These are phyloP conservation scores for Ifrita kowaldi DNA, from an alignment of 2,113 vertebrate genomes.

Conservation along the genomic window DNA sequence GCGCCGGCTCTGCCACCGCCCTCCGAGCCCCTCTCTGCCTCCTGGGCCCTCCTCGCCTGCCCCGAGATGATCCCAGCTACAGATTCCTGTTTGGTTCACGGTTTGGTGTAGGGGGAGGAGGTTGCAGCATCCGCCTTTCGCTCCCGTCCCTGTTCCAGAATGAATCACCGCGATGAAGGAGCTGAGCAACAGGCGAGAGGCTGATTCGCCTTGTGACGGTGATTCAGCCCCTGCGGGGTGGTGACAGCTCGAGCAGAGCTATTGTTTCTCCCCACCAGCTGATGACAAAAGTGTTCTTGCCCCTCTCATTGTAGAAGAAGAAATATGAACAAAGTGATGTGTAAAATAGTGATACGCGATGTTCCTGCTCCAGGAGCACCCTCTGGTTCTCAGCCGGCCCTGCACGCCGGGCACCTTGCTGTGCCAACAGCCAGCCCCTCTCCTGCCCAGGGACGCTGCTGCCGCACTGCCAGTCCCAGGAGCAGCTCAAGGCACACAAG, in stretches of 20 bases:
- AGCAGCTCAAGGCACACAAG: accelerated
- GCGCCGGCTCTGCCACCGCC: accelerated
- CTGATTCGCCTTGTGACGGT: not conserved
- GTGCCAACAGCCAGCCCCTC: not conserved
- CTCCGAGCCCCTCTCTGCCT: not conserved
- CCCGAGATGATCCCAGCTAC: not conserved
- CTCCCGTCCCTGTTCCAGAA: not conserved
- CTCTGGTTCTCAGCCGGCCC: not conserved
- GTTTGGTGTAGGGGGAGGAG: not conserved
- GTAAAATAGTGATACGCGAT: not conserved
- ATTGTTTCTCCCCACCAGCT: conserved; percentile 11
- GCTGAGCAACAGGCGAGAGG: not conserved
- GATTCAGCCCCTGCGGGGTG: conserved; percentile 33
- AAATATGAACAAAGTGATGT: not conserved
- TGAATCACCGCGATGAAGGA: not conserved
- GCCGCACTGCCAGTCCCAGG: accelerated
- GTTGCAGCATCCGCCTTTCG: not conserved
- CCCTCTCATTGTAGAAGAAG: not conserved
- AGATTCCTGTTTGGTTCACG: not conserved
- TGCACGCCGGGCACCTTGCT: not conserved
- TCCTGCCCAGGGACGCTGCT: not conserved
- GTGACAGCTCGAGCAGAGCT: not conserved
- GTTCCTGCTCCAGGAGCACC: not conserved
- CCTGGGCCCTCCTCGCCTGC: not conserved
- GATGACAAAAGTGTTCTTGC: not conserved